Conservation (phyloP, 2,888 invertebrate species). For the Epinotia ramella region DNA sequence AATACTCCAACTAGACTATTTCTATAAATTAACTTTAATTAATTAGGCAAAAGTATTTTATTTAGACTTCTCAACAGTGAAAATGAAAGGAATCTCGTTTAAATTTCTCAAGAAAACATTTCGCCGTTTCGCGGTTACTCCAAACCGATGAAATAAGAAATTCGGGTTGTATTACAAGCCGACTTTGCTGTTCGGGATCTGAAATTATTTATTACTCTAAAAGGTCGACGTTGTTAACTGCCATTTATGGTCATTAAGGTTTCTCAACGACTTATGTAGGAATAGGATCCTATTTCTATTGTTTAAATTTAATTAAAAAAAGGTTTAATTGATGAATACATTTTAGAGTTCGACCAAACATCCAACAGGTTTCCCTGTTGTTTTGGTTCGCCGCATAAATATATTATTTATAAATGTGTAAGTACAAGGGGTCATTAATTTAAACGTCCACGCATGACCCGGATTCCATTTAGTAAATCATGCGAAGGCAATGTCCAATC, state of each 20-base stretch:
- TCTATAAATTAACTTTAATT: neutral
- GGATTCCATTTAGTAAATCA: slow-evolving; percentile 54
- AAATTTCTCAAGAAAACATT: slow-evolving; percentile 12
- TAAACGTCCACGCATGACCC: slow-evolving; percentile 47
- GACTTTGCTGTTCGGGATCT: slow-evolving; percentile 17
- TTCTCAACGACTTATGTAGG: neutral
- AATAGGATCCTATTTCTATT: neutral
- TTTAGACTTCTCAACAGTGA: neutral
- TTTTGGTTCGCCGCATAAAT: neutral
- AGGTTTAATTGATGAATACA: neutral
- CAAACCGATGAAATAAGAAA: slow-evolving; percentile 14
- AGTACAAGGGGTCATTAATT: slow-evolving; percentile 49
- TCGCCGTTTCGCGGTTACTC: slow-evolving; percentile 12
- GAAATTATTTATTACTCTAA: slow-evolving; percentile 27
- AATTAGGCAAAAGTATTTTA: neutral
- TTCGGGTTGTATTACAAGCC: slow-evolving; percentile 3
- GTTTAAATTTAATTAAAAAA: neutral
- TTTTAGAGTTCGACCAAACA: neutral
- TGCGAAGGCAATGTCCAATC: slow-evolving; percentile 53
- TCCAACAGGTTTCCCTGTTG: neutral
- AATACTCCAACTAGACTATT: neutral
- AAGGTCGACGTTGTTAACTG: slow-evolving; percentile 3
- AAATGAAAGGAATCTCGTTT: slow-evolving; percentile 4
- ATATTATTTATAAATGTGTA: slow-evolving; percentile 3
- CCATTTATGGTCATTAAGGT: neutral